These are phyloP conservation scores for Hexactinellida sp. DNA, from an alignment of 37 sponge, comb jelly and placozoan species.

Conservation along the genomic window DNA sequence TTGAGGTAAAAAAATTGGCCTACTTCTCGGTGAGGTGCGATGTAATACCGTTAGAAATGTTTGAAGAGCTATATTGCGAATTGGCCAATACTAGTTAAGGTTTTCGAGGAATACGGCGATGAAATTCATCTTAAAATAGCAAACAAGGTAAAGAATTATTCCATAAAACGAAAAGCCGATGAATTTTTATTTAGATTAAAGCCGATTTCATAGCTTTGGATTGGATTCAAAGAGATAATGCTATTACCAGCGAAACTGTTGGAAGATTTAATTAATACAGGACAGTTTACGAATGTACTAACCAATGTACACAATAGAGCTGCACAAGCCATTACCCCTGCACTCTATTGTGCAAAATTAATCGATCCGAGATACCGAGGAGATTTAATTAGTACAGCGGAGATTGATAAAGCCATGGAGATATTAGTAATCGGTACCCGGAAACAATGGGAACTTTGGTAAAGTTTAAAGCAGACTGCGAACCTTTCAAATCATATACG, in stretches of 20 bases:
- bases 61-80: slow-evolving; percentile 13
- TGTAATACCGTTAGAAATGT: background rate
- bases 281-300: background rate
- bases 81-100: background rate
- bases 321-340: background rate
- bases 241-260: background rate
- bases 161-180: background rate
- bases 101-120: background rate
- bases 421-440: background rate
- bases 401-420: background rate
- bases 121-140: background rate
- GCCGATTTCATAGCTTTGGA: slow-evolving; percentile 13
- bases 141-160: slow-evolving; percentile 7
- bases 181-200: slow-evolving; percentile 9
- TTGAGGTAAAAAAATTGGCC: no score
- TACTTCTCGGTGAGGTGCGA: no score
- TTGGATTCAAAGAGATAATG: slow-evolving; percentile 13
- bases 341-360: background rate
- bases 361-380: background rate
- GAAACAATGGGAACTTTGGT: slow-evolving; percentile 12
- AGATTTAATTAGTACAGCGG: background rate
- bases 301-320: slow-evolving; percentile 3
- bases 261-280: background rate
- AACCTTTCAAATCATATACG: background rate
- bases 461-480: slow-evolving; percentile 1